Evolutionary conservation across 1,140 invertebrate species (phyloP).

Genomic region (Drosophila baimaii): DNA sequence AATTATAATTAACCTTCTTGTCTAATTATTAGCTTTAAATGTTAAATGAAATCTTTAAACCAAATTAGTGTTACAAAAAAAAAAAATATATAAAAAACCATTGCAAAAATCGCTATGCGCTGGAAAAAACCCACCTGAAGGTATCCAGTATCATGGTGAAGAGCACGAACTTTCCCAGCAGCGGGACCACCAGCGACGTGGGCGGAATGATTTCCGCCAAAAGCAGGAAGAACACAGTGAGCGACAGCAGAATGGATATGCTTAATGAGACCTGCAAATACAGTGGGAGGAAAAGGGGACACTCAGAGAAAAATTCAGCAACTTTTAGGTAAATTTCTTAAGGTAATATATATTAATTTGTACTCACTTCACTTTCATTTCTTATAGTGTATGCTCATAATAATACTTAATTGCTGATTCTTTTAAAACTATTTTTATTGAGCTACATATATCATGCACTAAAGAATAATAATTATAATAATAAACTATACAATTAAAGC

Average conservation of each 20-base stretch:
- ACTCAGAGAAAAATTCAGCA: constrained; percentile 3
- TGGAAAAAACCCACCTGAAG: constrained; percentile 89
- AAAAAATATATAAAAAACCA: no score
- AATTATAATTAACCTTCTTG: neutral
- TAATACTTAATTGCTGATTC: neutral
- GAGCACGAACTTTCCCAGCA: constrained; percentile 99
- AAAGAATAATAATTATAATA: neutral
- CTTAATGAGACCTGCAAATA: constrained; percentile 94
- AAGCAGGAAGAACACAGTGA: constrained; percentile 99
- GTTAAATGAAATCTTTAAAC: neutral
- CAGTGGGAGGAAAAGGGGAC: constrained; percentile 5
- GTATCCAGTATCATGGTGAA: constrained; percentile 99
- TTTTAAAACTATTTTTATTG: no score
- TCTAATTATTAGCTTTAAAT: neutral
- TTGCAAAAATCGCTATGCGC: neutral
- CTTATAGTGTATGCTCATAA: no score
- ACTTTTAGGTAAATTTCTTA: neutral
- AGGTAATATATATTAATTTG: neutral
- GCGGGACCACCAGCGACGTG: constrained; percentile 98
- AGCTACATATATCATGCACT: no score
- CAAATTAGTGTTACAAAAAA: neutral
- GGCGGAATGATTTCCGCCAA: constrained; percentile 99
- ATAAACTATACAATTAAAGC: neutral
- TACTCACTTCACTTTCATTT: no score
- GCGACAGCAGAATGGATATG: constrained; percentile 99